These are phyloP conservation scores for Trinectes maculatus DNA, from an alignment of 2,113 vertebrate species.

Conservation along the genomic window DNA sequence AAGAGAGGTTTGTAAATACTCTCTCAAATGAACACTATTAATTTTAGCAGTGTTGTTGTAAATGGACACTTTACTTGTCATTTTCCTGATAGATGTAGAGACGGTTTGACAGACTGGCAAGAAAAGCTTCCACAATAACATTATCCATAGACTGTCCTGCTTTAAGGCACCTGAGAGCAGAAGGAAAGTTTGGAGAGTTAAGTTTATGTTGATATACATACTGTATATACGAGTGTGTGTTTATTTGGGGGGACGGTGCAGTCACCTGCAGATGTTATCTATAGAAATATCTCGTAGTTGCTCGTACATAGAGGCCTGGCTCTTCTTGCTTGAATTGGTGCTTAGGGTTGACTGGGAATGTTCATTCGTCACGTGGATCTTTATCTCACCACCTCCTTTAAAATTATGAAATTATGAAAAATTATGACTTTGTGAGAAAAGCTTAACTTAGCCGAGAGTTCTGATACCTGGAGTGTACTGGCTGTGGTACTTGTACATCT, in stretches of 20 bases:
- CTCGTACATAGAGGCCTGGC: conserved; percentile 95
- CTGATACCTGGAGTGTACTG: conserved; percentile 89
- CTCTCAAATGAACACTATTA: background rate
- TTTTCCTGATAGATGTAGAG: conserved; percentile 99
- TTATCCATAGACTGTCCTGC: conserved; percentile 92
- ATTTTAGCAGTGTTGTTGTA: background rate
- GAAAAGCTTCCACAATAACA: conserved; percentile 95
- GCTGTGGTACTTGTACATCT: conserved; percentile 98
- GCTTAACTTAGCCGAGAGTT: too few relatives aligned
- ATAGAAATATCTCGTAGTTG: conserved; percentile 98
- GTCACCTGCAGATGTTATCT: conserved; percentile 97
- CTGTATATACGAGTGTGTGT: background rate
- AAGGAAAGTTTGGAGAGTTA: background rate
- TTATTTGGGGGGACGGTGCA: too few relatives aligned
- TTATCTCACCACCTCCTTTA: conserved; percentile 89
- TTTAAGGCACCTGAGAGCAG: conserved; percentile 88
- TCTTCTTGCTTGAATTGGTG: conserved; percentile 86
- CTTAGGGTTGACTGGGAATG: conserved; percentile 93
- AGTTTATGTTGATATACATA: background rate
- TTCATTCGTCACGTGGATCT: conserved; percentile 96
- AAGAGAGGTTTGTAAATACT: background rate
- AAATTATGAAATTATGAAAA: too few relatives aligned
- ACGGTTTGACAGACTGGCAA: conserved; percentile 96
- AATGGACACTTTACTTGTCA: conserved; percentile 86
- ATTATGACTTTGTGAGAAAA: background rate